phyloP scores from a whole-genome alignment of 2,113 vertebrate species.

The Ascaphus truei region DNA sequence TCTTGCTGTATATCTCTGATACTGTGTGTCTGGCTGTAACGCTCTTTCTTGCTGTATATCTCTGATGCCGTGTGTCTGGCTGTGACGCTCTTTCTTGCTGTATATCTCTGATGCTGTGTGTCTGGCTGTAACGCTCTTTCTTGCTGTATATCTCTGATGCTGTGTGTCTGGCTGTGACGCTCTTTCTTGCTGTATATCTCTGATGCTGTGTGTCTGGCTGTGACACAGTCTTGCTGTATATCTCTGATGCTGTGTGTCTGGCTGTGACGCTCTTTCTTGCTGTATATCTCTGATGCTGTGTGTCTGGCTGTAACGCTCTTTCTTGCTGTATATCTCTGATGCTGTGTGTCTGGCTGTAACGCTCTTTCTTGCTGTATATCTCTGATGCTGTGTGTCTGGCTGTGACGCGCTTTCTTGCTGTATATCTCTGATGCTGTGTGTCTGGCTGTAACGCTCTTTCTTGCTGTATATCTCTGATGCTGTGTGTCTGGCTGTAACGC shows the following conservation, averaged over 20 bases:
- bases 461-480: background rate
- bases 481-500: background rate
- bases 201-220: background rate
- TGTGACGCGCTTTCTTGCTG: background rate
- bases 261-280: background rate
- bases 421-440: background rate
- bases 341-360: background rate
- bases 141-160: background rate
- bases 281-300: background rate
- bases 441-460: background rate
- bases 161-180: background rate
- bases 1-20: background rate
- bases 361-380: background rate
- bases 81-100: background rate
- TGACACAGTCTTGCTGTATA: background rate
- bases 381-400: background rate
- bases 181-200: background rate
- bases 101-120: background rate
- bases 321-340: background rate
- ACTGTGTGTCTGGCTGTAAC: background rate
- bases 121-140: background rate
- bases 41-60: background rate
- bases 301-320: background rate
- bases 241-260: background rate
- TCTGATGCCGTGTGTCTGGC: background rate